Evolutionary conservation across 2,888 invertebrate genomes (phyloP), one percentile per base, ranked within the genome.

Genomic region (Apamea anceps): DNA sequence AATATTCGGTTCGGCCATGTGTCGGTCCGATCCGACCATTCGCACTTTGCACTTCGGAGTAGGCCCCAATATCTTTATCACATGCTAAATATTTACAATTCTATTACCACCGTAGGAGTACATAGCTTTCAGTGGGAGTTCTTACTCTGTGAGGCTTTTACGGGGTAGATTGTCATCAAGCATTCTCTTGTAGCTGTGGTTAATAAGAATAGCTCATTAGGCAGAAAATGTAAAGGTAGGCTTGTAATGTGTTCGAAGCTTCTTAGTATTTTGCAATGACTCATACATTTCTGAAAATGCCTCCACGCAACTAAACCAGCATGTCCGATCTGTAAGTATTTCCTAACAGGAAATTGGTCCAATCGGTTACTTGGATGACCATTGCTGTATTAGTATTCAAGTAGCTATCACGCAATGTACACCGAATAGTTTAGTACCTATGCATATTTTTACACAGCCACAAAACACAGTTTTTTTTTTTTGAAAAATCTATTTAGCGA

Each of bases 211-310:
- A 51, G 25, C 15, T 32, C 3, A 1, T 32, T 62, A 12, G 25
- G 1, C 28, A 66, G 63, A 79, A 67, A 67, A 48, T 54, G 18
- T n/a, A 45, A 48, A 6, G 28, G 0, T 18, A 6, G 8, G n/a
- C 25, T n/a, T 63, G 0, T 8, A 51, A 63, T 51, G 37, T n/a
- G 28, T 62, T 63, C 57, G 8, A 71, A 45, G 5, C 15, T 73
- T 83, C 78, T 63, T 4, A 51, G 71, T 78, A 79, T 72, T 72
- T 62, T 1, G 2, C 37, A 84, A 73, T 74, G 74, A 82, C 32
- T 54, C 85, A 85, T 80, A 66, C 13, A 73, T 28, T 73, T 80
- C 85, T 80, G 57, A 45, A 72, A 81, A 79, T 21, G 62, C 25
- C 60, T 37, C 28, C n/a, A 63, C 54, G 2, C 21, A 62, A 42